These are phyloP conservation scores for Goniozus legneri DNA, from an alignment of 1,140 invertebrate species.

Conservation along the genomic window DNA sequence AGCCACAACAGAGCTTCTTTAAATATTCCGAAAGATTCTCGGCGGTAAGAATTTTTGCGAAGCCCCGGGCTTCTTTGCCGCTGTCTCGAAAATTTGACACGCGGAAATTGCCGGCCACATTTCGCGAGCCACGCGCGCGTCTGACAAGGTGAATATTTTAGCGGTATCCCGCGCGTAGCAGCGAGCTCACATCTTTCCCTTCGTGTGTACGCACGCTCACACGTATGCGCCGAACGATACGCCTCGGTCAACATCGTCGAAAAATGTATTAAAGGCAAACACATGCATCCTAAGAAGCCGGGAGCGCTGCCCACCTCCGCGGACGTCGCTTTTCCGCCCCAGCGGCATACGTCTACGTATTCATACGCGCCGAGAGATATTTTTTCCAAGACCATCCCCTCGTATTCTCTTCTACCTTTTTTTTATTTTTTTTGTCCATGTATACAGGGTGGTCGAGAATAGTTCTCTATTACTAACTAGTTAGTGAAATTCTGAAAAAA, in stretches of 20 bases:
- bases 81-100: conserved; percentile 20
- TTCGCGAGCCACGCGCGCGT: conserved; percentile 17
- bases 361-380: conserved; percentile 23
- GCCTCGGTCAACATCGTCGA: conserved; percentile 37
- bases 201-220: conserved; percentile 17
- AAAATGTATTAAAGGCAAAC: conserved; percentile 42
- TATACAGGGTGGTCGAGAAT: too few relatives aligned
- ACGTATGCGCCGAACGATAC: conserved; percentile 23
- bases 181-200: conserved; percentile 2
- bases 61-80: conserved; percentile 10
- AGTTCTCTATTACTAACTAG: too few relatives aligned
- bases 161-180: conserved; percentile 13
- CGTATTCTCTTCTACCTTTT: too few relatives aligned
- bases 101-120: conserved; percentile 25
- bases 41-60: too few relatives aligned
- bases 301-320: neutral
- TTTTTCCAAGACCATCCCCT: conserved; percentile 21
- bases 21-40: too few relatives aligned
- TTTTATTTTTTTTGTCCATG: too few relatives aligned
- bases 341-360: conserved; percentile 23
- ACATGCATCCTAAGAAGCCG: conserved; percentile 36
- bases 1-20: too few relatives aligned
- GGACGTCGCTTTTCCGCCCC: conserved; percentile 2
- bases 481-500: too few relatives aligned
- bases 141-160: conserved; percentile 35